These are phyloP conservation scores for Nicator chloris DNA, from an alignment of 2,113 vertebrate species.

Conservation along the genomic window DNA sequence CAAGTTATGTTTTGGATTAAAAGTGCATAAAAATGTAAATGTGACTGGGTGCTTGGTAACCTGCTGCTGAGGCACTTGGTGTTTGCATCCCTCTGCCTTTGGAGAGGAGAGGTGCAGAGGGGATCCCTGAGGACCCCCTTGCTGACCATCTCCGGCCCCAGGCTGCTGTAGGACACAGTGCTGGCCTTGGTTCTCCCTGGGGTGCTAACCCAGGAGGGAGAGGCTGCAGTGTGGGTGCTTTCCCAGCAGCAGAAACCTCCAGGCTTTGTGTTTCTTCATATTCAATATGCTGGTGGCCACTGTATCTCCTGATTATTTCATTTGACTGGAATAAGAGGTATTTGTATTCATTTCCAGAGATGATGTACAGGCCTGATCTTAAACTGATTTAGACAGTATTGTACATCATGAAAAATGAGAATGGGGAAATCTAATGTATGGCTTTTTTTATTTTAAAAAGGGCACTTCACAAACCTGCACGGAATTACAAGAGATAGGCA, in stretches of 20 bases:
- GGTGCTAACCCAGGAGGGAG: neutral
- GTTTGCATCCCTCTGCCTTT: neutral
- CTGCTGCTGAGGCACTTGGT: accelerated
- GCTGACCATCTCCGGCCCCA: neutral
- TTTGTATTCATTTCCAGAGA: slow-evolving; percentile 64
- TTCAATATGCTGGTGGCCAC: neutral
- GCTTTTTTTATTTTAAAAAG: neutral
- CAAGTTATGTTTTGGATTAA: neutral
- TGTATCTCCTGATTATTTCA: slow-evolving; percentile 49
- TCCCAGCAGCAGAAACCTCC: neutral
- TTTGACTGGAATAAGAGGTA: slow-evolving; percentile 49
- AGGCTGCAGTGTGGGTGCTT: neutral
- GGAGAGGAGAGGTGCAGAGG: neutral
- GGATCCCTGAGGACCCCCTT: neutral
- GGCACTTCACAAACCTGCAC: slow-evolving; percentile 14
- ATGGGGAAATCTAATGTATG: slow-evolving; percentile 27
- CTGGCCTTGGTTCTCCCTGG: accelerated
- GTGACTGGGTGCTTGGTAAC: neutral
- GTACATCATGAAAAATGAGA: slow-evolving; percentile 64
- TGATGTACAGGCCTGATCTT: slow-evolving; percentile 49
- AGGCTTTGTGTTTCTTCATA: neutral
- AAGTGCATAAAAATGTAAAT: neutral
- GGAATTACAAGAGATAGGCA: slow-evolving; percentile 45
- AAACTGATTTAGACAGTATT: slow-evolving; percentile 55
- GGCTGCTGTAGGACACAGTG: neutral